These are phyloP conservation scores for Miichthys miiuy DNA, from an alignment of 2,797 vertebrate species.

Conservation along the genomic window DNA sequence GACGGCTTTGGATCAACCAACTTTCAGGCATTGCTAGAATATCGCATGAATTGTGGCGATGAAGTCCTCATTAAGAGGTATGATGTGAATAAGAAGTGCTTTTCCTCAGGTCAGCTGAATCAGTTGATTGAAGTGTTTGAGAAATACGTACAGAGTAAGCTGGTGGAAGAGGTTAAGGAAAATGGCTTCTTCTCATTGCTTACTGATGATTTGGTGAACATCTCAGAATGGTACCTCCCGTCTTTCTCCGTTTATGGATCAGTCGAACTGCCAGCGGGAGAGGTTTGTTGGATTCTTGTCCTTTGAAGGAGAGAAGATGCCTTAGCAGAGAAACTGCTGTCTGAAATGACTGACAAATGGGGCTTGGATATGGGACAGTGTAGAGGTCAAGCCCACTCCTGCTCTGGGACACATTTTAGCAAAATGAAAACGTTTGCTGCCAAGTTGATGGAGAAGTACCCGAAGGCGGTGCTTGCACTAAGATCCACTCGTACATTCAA, in stretches of 20 bases:
- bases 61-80: slow-evolving; percentile 89
- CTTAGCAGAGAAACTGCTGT: slow-evolving; percentile 86
- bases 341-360: slow-evolving; percentile 90
- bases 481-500: slow-evolving; percentile 91
- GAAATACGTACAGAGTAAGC: slow-evolving; percentile 86
- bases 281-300: slow-evolving; percentile 91
- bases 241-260: slow-evolving; percentile 91
- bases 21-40: slow-evolving; percentile 93
- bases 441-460: slow-evolving; percentile 89
- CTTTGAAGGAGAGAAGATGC: slow-evolving; percentile 87
- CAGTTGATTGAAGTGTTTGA: slow-evolving; percentile 92
- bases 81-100: slow-evolving; percentile 88
- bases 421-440: slow-evolving; percentile 91
- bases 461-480: slow-evolving; percentile 87
- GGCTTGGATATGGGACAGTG: slow-evolving; percentile 94
- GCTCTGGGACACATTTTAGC: slow-evolving; percentile 87
- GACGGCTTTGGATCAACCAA: slow-evolving; percentile 85
- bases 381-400: slow-evolving; percentile 92
- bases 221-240: slow-evolving; percentile 87
- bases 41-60: slow-evolving; percentile 90
- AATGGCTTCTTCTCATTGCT: slow-evolving; percentile 91
- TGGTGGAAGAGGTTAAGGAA: slow-evolving; percentile 89
- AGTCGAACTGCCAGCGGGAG: slow-evolving; percentile 88
- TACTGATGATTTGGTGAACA: slow-evolving; percentile 89
- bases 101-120: slow-evolving; percentile 84